A percentile compares a stretch with the other conserved stretches of the same genome.
phyloP scores from a whole-genome alignment of 2,113 vertebrate genomes.

The Bettongia penicillata region DNA sequence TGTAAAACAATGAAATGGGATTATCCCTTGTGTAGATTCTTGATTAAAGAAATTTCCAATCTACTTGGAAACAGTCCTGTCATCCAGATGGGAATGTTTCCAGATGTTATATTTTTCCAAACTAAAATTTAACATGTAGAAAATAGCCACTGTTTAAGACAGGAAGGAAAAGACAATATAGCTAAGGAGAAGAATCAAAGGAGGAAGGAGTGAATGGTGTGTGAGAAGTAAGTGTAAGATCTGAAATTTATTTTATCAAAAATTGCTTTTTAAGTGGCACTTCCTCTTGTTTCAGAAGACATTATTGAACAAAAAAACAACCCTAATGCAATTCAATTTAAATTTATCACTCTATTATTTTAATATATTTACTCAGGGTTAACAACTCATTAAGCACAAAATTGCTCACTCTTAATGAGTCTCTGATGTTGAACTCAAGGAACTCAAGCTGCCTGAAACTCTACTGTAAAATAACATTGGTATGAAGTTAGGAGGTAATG shows the following conservation, averaged over 20 bases:
- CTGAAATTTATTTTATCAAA: conserved; percentile 77
- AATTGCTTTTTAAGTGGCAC: conserved; percentile 81
- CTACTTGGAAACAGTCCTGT: background rate
- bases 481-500: conserved; percentile 73
- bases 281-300: conserved; percentile 76
- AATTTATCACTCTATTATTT: conserved; percentile 86
- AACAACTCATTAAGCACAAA: conserved; percentile 87
- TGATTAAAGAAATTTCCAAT: conserved; percentile 1
- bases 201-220: conserved; percentile 64
- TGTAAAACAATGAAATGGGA: background rate
- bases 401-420: conserved; percentile 85
- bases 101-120: conserved; percentile 51
- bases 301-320: conserved; percentile 74
- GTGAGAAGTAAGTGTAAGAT: conserved; percentile 73
- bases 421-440: conserved; percentile 78
- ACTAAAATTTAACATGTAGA: conserved; percentile 49
- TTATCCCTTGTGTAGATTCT: background rate
- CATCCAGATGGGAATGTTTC: conserved; percentile 12
- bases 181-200: conserved; percentile 38
- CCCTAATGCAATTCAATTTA: conserved; percentile 75
- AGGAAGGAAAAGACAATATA: conserved; percentile 37
- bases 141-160: conserved; percentile 54
- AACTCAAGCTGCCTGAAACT: conserved; percentile 81
- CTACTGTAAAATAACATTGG: conserved; percentile 79
- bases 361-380: conserved; percentile 86